phyloP scores from a whole-genome alignment of 2,797 vertebrate species.

The Trematomus bernacchii region DNA sequence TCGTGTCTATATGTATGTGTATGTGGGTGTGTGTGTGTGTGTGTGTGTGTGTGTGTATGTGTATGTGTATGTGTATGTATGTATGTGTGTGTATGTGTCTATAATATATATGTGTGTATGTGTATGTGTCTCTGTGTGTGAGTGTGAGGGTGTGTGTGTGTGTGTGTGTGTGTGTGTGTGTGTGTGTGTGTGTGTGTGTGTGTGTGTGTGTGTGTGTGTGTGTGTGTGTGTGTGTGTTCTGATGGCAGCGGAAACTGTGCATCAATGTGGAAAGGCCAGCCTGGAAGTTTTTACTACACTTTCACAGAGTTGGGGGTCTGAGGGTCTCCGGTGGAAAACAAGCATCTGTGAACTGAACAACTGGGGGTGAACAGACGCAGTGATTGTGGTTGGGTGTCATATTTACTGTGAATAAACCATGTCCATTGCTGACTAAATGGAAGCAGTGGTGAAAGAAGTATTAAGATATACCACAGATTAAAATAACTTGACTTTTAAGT shows the following conservation, averaged over 20 bases:
- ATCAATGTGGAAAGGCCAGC: conserved; percentile 66
- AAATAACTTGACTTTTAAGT: too few relatives aligned
- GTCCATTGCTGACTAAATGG: too few relatives aligned
- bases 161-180: conserved; percentile 28
- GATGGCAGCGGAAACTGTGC: conserved; percentile 76
- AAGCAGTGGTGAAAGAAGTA: too few relatives aligned
- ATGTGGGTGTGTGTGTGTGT: too few relatives aligned
- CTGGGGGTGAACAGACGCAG: conserved; percentile 24
- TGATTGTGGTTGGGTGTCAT: neutral
- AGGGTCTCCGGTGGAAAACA: conserved; percentile 58
- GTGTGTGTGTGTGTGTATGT: too few relatives aligned
- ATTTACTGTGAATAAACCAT: neutral
- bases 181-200: conserved; percentile 28
- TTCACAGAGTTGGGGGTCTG: conserved; percentile 43
- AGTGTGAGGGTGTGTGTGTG: neutral
- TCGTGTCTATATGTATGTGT: too few relatives aligned
- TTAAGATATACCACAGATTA: too few relatives aligned
- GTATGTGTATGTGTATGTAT: too few relatives aligned
- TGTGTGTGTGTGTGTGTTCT: conserved; percentile 21
- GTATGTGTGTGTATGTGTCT: too few relatives aligned
- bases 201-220: neutral
- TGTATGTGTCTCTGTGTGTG: too few relatives aligned
- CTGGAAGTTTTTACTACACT: conserved; percentile 64
- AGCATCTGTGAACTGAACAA: conserved; percentile 25
- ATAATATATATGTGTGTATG: too few relatives aligned